Evolutionary conservation across 2,113 vertebrate genomes (phyloP).

Genomic region (Candoia aspera): DNA sequence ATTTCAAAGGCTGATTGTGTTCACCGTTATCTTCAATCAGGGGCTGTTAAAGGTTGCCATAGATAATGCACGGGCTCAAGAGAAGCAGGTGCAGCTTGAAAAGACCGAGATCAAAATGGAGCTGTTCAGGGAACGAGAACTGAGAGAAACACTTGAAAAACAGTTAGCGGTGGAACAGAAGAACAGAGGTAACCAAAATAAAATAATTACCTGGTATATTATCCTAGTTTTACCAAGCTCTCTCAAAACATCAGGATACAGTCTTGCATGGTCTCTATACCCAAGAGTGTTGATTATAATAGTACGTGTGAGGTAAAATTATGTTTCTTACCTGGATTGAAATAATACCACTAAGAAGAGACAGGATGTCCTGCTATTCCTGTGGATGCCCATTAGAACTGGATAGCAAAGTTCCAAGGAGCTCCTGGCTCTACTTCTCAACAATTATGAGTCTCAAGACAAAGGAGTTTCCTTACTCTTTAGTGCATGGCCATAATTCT

Average conservation of each 20-base stretch:
- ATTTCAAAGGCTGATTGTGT: slow-evolving; percentile 43
- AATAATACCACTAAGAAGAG: background rate
- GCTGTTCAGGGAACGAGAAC: slow-evolving; percentile 96
- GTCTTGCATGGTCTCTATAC: background rate
- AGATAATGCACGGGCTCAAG: slow-evolving; percentile 97
- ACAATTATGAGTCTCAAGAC: background rate
- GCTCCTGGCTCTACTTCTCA: background rate
- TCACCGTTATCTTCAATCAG: slow-evolving; percentile 73
- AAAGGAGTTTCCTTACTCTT: background rate
- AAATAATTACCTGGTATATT: background rate
- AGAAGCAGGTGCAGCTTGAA: slow-evolving; percentile 98
- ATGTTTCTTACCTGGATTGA: background rate
- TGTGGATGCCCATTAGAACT: background rate
- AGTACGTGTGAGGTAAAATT: background rate
- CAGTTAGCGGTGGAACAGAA: slow-evolving; percentile 98
- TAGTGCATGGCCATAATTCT: background rate
- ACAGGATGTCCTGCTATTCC: background rate
- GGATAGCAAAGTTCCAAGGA: background rate
- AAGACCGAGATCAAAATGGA: slow-evolving; percentile 99
- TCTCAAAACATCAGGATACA: slow-evolving; percentile 35
- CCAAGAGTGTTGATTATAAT: background rate
- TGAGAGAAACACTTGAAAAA: slow-evolving; percentile 97
- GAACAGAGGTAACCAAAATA: slow-evolving; percentile 88
- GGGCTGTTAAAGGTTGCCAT: slow-evolving; percentile 98
- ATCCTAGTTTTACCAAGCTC: slow-evolving; percentile 79